These are phyloP conservation scores for Falco concolor DNA, from an alignment of 2,797 vertebrate genomes.

Conservation along the genomic window DNA sequence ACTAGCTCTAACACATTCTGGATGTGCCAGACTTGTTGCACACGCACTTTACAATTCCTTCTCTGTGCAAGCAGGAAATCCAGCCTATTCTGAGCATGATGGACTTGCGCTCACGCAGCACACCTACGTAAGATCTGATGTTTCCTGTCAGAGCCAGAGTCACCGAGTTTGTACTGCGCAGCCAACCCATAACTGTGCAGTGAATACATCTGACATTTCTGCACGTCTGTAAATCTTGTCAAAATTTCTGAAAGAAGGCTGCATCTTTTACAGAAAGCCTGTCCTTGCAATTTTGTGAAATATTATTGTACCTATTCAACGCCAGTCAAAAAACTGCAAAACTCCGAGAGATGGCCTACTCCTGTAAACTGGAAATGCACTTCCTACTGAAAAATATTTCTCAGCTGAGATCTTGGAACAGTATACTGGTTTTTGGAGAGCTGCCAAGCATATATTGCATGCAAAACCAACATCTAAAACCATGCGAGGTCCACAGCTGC, in stretches of 20 bases:
- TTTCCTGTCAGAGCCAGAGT: neutral
- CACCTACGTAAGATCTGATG: neutral
- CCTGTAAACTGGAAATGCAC: slow-evolving; percentile 11
- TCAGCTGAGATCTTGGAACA: slow-evolving; percentile 52
- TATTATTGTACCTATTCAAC: neutral
- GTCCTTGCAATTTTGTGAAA: neutral
- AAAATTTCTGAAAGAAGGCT: neutral
- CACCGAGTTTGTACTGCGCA: neutral
- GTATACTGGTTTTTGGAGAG: slow-evolving; percentile 27
- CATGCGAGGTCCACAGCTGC: slow-evolving; percentile 4
- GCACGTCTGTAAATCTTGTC: neutral
- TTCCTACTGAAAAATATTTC: slow-evolving; percentile 55
- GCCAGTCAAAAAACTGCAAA: neutral
- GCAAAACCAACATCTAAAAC: slow-evolving; percentile 30
- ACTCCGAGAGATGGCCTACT: neutral
- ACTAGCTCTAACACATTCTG: slow-evolving; percentile 58
- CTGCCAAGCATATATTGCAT: slow-evolving; percentile 52
- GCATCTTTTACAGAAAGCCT: neutral
- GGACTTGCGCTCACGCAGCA: neutral
- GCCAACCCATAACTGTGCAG: neutral
- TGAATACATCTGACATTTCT: neutral
- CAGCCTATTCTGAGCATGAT: neutral
- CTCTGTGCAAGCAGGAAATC: neutral
- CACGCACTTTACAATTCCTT: slow-evolving; percentile 24
- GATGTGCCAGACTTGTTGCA: slow-evolving; percentile 64